Base-by-base conservation (phyloP, 2,888 invertebrate species). In the Aromia moschata region DNA sequence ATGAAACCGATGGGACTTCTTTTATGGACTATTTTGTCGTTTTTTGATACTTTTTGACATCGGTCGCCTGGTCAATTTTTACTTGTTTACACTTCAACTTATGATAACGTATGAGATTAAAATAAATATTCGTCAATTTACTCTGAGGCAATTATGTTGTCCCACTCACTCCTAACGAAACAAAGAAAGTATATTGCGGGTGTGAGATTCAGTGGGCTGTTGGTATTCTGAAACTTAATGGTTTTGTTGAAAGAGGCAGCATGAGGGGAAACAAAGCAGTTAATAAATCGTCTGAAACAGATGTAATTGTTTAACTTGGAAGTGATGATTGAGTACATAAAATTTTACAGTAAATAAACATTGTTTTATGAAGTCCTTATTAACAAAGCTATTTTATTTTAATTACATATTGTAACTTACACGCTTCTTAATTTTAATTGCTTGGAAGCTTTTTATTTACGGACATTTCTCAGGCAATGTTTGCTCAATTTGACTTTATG, bases 261-360 rank as follows among this genome's bases (percentile, higher is more conserved):
- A 65, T 65, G 68, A 62, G 62, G 67, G 72, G 70, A 73, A 72
- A 73, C 73, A 72, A 71, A 73, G 72, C 71, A 70, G 70, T 68
- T 69, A 67, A 72, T 72, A 73, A 72, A 70, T 69, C 64, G 64
- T 62, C 61, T 62, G 59, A 58, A 71, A 70, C 73, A 72, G 64
- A 69, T 71, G 72, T 70, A 70, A 72, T 70, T 72, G 72, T 72
- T 72, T 73, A 69, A 70, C 61, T 70, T 72, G 57, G 47, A 65
- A 55, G 68, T 68, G 73, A 67, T 71, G 73, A 73, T 69, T 68
- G 73, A 73, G 69, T 72, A 69, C 70, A 70, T 72, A 70, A 71
- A 72, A 71, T 68, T 56, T 59, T 63, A 68, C 65, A 58, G 66
- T 70, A 71, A 71, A 71, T 71, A 72, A 73, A 73, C 72, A 73